Evolutionary conservation across 2,888 invertebrate genomes (phyloP).

Genomic region (Entomobrya multifasciata): DNA sequence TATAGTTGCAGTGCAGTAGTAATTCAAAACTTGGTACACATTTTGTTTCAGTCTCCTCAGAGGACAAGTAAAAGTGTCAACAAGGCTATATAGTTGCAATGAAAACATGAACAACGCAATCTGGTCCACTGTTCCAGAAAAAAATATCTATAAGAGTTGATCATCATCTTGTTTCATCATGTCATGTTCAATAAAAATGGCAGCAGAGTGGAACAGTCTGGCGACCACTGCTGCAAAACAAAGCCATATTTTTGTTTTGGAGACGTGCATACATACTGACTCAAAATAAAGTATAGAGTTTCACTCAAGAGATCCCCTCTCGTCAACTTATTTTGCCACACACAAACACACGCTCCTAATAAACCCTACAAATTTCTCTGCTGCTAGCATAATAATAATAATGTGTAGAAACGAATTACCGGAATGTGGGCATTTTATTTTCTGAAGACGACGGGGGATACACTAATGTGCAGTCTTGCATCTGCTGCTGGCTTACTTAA

Average conservation of each 20-base stretch:
- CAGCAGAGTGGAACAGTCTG: conserved; percentile 13
- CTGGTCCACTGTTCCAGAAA: neutral
- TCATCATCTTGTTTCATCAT: conserved; percentile 1
- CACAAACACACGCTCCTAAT: neutral
- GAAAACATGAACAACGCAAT: neutral
- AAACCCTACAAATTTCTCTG: neutral
- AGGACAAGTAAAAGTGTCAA: conserved; percentile 15
- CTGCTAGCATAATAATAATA: neutral
- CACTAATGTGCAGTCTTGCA: conserved; percentile 31
- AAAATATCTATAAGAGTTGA: neutral
- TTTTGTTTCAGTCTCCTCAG: neutral
- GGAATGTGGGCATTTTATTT: neutral
- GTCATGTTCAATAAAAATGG: conserved; percentile 33
- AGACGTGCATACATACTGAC: neutral
- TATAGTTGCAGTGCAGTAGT: neutral
- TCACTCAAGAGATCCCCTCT: neutral
- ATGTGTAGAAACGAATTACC: neutral
- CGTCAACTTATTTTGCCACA: conserved; percentile 1
- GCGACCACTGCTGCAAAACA: neutral
- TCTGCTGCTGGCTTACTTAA: too few species aligned
- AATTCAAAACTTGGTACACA: neutral
- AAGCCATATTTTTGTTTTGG: neutral
- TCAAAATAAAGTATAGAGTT: conserved; percentile 19
- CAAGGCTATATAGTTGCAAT: neutral
- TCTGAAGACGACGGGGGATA: neutral